A percentile compares a stretch with the other conserved stretches of the same genome.
Evolutionary conservation across 2,113 vertebrate genomes (phyloP).

Genomic region (Serinus canaria): DNA sequence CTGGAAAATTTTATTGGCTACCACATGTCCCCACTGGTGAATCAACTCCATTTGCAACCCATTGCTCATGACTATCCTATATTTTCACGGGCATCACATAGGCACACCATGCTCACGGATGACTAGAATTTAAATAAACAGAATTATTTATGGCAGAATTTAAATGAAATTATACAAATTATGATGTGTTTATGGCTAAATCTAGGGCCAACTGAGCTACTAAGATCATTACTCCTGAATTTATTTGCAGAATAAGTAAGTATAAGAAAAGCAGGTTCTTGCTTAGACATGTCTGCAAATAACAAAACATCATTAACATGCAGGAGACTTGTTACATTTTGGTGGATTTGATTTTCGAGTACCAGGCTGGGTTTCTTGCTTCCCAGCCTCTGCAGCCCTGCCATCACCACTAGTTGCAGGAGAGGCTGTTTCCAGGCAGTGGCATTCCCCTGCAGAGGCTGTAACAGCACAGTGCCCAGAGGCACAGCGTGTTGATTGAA

Average conservation of each 20-base stretch:
- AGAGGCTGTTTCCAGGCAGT: not conserved
- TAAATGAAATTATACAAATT: not conserved
- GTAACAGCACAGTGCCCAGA: not conserved
- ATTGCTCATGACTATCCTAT: not conserved
- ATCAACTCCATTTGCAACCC: not conserved
- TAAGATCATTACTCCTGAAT: not conserved
- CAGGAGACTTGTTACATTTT: not conserved
- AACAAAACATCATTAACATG: not conserved
- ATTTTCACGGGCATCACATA: not conserved
- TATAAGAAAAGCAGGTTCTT: not conserved
- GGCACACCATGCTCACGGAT: not conserved
- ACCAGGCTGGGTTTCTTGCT: not conserved
- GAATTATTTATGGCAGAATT: not conserved
- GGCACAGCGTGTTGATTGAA: conserved; percentile 53
- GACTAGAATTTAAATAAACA: not conserved
- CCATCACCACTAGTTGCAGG: conserved; percentile 17
- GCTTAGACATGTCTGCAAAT: not conserved
- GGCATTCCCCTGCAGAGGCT: not conserved
- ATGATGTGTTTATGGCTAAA: not conserved
- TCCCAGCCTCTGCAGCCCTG: not conserved
- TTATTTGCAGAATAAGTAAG: not conserved
- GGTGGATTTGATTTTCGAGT: not conserved
- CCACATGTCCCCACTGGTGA: not conserved
- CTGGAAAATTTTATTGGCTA: not conserved
- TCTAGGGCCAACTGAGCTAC: not conserved